These are phyloP conservation scores for Pao palembangensis DNA, from an alignment of 2,113 vertebrate genomes.

Conservation along the genomic window DNA sequence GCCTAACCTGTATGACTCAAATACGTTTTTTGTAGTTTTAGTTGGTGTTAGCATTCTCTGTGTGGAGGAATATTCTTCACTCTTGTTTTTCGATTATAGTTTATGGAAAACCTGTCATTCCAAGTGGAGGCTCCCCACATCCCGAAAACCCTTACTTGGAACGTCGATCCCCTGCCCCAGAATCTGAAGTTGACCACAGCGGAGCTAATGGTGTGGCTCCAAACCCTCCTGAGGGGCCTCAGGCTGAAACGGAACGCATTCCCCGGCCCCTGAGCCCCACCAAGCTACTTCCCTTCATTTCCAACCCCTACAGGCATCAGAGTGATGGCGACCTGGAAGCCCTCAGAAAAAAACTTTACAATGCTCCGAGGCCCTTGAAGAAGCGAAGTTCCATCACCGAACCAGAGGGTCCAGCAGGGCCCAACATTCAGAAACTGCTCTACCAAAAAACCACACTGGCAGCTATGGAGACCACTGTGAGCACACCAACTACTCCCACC, in stretches of 20 bases:
- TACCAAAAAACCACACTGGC: constrained; percentile 96
- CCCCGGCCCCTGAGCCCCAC: constrained; percentile 95
- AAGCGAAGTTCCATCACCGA: constrained; percentile 98
- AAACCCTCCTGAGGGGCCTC: constrained; percentile 65
- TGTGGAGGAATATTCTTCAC: background rate
- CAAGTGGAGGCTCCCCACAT: constrained; percentile 68
- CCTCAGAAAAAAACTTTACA: constrained; percentile 89
- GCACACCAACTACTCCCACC: constrained; percentile 70
- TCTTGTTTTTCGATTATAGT: constrained; percentile 66
- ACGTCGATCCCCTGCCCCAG: constrained; percentile 71
- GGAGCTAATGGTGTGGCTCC: constrained; percentile 37
- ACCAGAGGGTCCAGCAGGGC: constrained; percentile 91
- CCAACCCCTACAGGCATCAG: constrained; percentile 94
- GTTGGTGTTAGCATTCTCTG: background rate
- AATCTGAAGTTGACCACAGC: constrained; percentile 71
- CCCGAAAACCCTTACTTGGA: constrained; percentile 80
- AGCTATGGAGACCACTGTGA: constrained; percentile 89
- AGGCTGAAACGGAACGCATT: constrained; percentile 82
- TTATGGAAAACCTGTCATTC: constrained; percentile 90
- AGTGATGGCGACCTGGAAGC: constrained; percentile 94
- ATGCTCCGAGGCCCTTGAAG: constrained; percentile 90
- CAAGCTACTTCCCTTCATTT: constrained; percentile 93
- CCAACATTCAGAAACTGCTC: constrained; percentile 95
- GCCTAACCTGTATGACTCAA: no score
- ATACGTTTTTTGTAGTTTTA: no score